These are phyloP conservation scores for Polypedilum vanderplanki DNA, from an alignment of 1,140 invertebrate species.

Conservation along the genomic window DNA sequence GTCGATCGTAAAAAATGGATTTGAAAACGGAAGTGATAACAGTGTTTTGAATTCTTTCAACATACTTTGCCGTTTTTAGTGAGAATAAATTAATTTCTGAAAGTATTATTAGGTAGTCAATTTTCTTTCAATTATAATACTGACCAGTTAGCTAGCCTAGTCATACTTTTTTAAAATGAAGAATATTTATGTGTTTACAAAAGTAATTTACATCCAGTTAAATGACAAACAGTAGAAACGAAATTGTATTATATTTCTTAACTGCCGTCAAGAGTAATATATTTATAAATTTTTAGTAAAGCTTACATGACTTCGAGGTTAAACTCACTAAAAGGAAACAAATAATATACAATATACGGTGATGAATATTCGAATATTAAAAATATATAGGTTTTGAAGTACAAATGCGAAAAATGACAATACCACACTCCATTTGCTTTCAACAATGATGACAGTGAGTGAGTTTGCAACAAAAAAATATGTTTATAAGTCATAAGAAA, in stretches of 20 bases:
- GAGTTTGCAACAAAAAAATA: neutral
- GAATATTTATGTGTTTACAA: neutral
- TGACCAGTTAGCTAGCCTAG: too few relatives aligned
- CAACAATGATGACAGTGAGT: slow-evolving; percentile 5
- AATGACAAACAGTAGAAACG: too few relatives aligned
- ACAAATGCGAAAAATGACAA: slow-evolving; percentile 8
- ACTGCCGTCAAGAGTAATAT: too few relatives aligned
- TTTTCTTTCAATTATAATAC: neutral
- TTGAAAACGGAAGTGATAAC: slow-evolving; percentile 7
- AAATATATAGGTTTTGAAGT: neutral
- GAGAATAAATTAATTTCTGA: neutral
- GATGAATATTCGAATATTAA: too few relatives aligned
- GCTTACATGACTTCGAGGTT: too few relatives aligned
- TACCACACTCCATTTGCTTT: neutral
- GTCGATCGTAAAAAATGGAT: neutral
- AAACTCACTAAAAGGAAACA: too few relatives aligned
- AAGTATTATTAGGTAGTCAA: neutral
- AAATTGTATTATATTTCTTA: too few relatives aligned
- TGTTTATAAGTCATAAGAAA: neutral
- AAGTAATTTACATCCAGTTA: slow-evolving; percentile 8
- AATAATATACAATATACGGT: too few relatives aligned
- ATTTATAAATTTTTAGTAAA: too few relatives aligned
- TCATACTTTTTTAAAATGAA: neutral
- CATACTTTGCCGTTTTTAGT: neutral
- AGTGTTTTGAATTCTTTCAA: neutral